phyloP scores from a whole-genome alignment of 2,888 invertebrate species.

The Chelonus formosanus region DNA sequence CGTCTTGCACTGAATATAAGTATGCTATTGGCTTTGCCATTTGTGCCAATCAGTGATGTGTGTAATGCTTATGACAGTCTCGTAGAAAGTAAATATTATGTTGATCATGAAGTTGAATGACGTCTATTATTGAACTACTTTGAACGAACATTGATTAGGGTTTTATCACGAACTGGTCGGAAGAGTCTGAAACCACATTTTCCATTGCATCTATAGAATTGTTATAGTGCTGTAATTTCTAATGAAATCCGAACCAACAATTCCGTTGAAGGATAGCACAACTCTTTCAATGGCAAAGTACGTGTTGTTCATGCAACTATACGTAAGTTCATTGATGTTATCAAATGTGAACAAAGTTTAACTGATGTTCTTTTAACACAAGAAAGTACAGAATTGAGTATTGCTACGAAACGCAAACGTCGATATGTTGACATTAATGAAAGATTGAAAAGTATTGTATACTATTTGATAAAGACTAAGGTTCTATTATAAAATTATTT shows the following conservation, averaged over 20 bases:
- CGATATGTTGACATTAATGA: too few relatives aligned
- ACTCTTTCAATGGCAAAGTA: not conserved
- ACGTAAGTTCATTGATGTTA: too few relatives aligned
- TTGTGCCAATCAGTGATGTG: constrained; percentile 33
- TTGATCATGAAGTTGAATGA: not conserved
- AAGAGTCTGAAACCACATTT: too few relatives aligned
- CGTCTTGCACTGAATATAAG: constrained; percentile 36
- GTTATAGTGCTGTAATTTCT: not conserved
- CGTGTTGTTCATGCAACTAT: too few relatives aligned
- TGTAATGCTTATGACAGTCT: not conserved
- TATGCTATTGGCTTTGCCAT: constrained; percentile 35
- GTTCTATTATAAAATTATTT: not conserved
- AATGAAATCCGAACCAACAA: not conserved
- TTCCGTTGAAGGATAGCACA: not conserved
- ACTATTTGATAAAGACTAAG: not conserved
- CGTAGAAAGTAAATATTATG: not conserved
- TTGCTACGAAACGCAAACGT: too few relatives aligned
- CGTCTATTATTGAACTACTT: not conserved
- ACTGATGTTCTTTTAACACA: too few relatives aligned
- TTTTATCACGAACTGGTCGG: not conserved
- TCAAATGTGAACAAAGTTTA: too few relatives aligned
- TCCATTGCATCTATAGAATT: constrained; percentile 2
- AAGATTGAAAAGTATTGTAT: not conserved
- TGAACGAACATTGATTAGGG: too few relatives aligned
- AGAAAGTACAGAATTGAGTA: too few relatives aligned